A percentile compares a stretch with the other conserved stretches of the same genome.
Evolutionary conservation across 2,888 invertebrate genomes (phyloP).

Genomic region (Phyllotreta striolata): DNA sequence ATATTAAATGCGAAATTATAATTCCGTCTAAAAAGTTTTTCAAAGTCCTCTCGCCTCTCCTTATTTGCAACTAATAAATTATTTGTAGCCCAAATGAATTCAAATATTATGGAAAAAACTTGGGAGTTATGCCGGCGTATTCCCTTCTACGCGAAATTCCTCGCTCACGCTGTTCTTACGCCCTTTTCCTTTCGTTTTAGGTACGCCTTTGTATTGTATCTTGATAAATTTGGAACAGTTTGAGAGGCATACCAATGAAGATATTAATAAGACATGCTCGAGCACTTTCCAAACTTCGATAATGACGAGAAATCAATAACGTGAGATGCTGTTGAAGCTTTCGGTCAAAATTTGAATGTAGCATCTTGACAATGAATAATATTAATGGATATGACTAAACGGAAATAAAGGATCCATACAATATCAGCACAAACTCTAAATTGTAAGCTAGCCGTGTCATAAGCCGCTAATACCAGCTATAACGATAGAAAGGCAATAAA

Average conservation of each 20-base stretch:
- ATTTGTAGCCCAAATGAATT: too few relatives aligned
- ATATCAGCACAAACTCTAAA: not conserved
- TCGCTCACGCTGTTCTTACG: not conserved
- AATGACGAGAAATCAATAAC: slow-evolving; percentile 25
- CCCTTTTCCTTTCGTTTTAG: slow-evolving; percentile 5
- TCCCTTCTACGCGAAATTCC: too few relatives aligned
- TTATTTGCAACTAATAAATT: too few relatives aligned
- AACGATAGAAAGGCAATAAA: slow-evolving; percentile 1
- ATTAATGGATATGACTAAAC: slow-evolving; percentile 21
- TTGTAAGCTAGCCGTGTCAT: not conserved
- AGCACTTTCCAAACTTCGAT: slow-evolving; percentile 20
- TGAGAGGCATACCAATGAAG: slow-evolving; percentile 15
- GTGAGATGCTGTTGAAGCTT: slow-evolving; percentile 17
- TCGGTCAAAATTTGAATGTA: slow-evolving; percentile 19
- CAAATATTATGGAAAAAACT: too few relatives aligned
- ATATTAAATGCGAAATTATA: too few relatives aligned
- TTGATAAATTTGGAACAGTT: slow-evolving; percentile 17
- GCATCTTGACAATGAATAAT: slow-evolving; percentile 22
- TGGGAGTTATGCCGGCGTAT: too few relatives aligned
- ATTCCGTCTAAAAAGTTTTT: not conserved
- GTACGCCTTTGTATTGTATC: slow-evolving; percentile 6
- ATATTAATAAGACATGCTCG: slow-evolving; percentile 27
- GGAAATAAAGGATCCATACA: slow-evolving; percentile 11
- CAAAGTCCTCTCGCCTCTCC: not conserved
- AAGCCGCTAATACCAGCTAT: not conserved